Percentiles rank a stretch among this genome's conserved stretches.
These are phyloP conservation scores for Monoplex corrugatus DNA, from an alignment of 2,888 invertebrate species.

Conservation along the genomic window DNA sequence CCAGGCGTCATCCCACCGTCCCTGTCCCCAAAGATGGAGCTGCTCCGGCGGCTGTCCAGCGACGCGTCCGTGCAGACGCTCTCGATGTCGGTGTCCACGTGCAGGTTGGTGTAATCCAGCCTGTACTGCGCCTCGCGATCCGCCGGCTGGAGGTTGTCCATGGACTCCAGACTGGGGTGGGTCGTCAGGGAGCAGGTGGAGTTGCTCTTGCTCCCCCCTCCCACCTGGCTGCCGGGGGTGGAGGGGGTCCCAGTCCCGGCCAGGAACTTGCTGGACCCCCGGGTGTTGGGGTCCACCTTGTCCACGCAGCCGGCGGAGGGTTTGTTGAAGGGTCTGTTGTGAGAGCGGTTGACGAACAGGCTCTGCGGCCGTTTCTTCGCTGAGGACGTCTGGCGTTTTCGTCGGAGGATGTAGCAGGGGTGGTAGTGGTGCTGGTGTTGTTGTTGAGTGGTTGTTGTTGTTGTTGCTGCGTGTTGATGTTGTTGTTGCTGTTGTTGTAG, in stretches of 20 bases:
- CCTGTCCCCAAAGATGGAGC: constrained; percentile 46
- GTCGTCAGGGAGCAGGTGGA: constrained; percentile 42
- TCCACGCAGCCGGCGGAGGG: constrained; percentile 1
- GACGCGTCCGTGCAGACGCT: constrained; percentile 44
- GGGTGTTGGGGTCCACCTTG: not conserved
- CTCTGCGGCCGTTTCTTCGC: constrained; percentile 46
- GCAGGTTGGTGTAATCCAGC: constrained; percentile 72
- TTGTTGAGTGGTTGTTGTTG: not conserved
- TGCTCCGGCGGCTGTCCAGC: constrained; percentile 42
- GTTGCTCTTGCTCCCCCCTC: constrained; percentile 7
- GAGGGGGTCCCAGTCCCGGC: not conserved
- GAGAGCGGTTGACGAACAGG: constrained; percentile 20
- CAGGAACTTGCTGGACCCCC: constrained; percentile 19
- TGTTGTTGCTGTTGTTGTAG: not conserved
- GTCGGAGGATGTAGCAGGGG: too few relatives aligned
- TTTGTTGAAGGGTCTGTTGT: not conserved
- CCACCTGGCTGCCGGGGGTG: not conserved
- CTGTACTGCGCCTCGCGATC: constrained; percentile 65
- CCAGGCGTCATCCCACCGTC: too few relatives aligned
- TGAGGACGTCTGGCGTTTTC: not conserved
- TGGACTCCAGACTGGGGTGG: not conserved
- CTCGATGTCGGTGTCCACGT: constrained; percentile 71
- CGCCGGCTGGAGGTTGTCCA: constrained; percentile 57
- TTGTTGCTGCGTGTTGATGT: not conserved
- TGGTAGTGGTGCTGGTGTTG: too few relatives aligned